Conservation (phyloP, 1,140 invertebrate species). For the Reticulitermes speratus region DNA sequence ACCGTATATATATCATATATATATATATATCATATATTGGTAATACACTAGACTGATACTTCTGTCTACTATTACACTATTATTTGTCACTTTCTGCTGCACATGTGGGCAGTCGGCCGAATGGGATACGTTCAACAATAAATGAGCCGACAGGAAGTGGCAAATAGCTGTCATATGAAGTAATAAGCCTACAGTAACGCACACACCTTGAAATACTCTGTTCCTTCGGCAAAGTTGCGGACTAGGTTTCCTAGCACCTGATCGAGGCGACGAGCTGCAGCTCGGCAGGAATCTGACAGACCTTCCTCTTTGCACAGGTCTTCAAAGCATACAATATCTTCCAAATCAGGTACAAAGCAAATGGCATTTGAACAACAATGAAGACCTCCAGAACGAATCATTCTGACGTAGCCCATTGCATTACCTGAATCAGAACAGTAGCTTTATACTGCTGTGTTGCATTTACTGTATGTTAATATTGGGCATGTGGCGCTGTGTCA, state of each 20-base stretch:
- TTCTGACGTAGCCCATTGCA: conserved; percentile 92
- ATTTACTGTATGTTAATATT: too few species aligned
- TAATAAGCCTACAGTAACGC: too few species aligned
- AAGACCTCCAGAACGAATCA: conserved; percentile 90
- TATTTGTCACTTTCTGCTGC: too few species aligned
- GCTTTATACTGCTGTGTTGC: not conserved
- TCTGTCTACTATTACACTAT: too few species aligned
- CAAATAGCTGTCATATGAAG: too few species aligned
- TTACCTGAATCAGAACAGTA: conserved; percentile 62
- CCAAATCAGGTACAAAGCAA: conserved; percentile 84
- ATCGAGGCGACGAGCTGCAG: conserved; percentile 72
- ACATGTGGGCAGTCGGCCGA: too few species aligned
- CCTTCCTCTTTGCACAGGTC: conserved; percentile 55
- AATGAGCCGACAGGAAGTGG: too few species aligned
- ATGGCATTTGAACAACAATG: conserved; percentile 90
- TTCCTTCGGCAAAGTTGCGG: conserved; percentile 87
- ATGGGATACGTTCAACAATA: too few species aligned
- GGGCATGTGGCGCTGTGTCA: too few species aligned
- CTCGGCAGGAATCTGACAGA: conserved; percentile 59
- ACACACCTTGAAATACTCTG: conserved; percentile 87
- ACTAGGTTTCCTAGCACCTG: conserved; percentile 74
- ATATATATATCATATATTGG: too few species aligned
- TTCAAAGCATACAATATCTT: conserved; percentile 66
- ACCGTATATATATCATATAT: too few species aligned
- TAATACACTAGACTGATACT: too few species aligned